A percentile compares a stretch with the other conserved stretches of the same genome.
These are phyloP conservation scores for Holothuria glaberrima DNA, from an alignment of 35 echinoderm and acorn worm species.

Conservation along the genomic window DNA sequence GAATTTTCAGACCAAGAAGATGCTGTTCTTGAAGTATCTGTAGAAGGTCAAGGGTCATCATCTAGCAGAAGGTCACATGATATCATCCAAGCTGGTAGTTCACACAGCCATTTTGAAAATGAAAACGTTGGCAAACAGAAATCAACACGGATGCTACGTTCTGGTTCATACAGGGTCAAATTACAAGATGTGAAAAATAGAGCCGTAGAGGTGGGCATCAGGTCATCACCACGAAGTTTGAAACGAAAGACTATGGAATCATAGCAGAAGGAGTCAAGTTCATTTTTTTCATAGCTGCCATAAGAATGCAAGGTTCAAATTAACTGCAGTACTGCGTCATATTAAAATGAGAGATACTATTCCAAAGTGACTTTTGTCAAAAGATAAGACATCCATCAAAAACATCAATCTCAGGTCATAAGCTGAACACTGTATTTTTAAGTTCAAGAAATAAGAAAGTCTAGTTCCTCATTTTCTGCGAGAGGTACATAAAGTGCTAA, in stretches of 20 bases:
- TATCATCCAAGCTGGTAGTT: neutral
- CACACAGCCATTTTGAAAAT: neutral
- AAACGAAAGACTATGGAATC: constrained; percentile 51
- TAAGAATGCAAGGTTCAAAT: too few relatives aligned
- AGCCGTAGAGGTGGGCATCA: neutral
- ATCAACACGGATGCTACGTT: neutral
- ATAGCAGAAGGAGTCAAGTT: neutral
- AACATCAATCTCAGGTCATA: too few relatives aligned
- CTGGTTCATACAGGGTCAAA: constrained; percentile 6
- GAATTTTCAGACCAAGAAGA: constrained; percentile 33
- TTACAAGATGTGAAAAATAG: constrained; percentile 50
- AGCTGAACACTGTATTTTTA: too few relatives aligned
- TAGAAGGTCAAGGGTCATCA: neutral
- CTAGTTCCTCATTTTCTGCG: too few relatives aligned
- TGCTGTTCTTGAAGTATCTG: neutral
- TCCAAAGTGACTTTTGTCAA: too few relatives aligned
- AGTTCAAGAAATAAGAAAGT: too few relatives aligned
- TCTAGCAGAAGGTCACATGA: neutral
- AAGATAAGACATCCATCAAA: too few relatives aligned
- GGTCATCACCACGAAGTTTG: constrained; percentile 11
- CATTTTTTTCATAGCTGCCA: too few relatives aligned
- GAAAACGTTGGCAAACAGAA: neutral
- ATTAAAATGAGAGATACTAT: too few relatives aligned
- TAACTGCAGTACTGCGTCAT: too few relatives aligned
- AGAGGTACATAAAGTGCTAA: too few relatives aligned